Base-by-base conservation (phyloP, 2,797 vertebrate genomes). In the Spinibarbus caldwelli region DNA sequence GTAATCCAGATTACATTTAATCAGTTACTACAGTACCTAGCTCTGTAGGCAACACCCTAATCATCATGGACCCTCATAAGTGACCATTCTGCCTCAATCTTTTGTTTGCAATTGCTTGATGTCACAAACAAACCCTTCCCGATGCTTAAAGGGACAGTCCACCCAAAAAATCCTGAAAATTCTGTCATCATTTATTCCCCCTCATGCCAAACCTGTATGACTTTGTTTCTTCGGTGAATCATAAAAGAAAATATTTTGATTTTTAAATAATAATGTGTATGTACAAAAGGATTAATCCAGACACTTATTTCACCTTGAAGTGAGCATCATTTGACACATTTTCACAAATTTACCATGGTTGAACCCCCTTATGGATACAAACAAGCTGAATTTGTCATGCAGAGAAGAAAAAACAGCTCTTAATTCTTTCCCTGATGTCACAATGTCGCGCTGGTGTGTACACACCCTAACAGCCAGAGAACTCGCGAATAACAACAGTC, bases 401-500 rank as follows among this genome's bases (percentile, higher is more conserved):
- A 59, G 43, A n/a, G 45, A 47, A 49, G 5, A 4, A n/a, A 36
- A 41, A 71, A 72, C 23, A 67, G 1, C 26, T 36, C 31, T 85
- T 47, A 68, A 80, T 83, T 73, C 36, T 82, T 79, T 59, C 43
- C 17, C 36, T 67, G 52, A 73, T 49, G 62, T 83, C 31, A 76
- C 82, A 76, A 87, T 76, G 66, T n/a, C n/a, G 26, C 38, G 36
- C 78, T 83, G 80, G 78, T 83, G 75, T 83, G 49, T 75, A 80
- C 36, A 71, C 83, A 80, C 52, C 78, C n/a, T 83, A 84, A 86
- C 80, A 91, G 71, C 41, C 62, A 83, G 88, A 36, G 34, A 78
- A 80, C 10, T 26, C 11, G 59, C 21, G 84, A 90, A 89, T 84
- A 89, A 82, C 86, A 85, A 79, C 83, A 84, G 80, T 80, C 82